A percentile compares a stretch with the other conserved stretches of the same genome.
Conservation (phyloP, 2,888 invertebrate species). For the Hydraecia micacea region DNA sequence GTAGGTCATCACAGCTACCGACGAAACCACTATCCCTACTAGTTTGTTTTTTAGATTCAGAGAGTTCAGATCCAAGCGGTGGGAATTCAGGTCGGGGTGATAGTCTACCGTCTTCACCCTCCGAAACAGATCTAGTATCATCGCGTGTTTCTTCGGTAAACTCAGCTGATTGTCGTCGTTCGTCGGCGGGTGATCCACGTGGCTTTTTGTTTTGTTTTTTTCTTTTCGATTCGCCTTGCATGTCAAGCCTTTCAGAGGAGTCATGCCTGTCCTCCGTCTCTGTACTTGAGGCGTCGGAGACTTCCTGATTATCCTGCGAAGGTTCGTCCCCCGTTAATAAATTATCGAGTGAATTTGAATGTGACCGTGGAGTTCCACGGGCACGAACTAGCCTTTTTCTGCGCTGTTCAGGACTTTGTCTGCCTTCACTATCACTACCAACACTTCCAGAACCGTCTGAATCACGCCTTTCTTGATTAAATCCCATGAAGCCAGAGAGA, state of each 20-base stretch:
- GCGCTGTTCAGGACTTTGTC: conserved; percentile 96
- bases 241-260: conserved; percentile 93
- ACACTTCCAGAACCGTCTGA: conserved; percentile 96
- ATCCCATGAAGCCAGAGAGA: conserved; percentile 95
- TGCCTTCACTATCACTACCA: conserved; percentile 97
- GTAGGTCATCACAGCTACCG: conserved; percentile 96
- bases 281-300: conserved; percentile 94
- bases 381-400: conserved; percentile 95
- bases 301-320: conserved; percentile 89
- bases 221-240: conserved; percentile 95
- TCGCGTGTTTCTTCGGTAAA: conserved; percentile 91
- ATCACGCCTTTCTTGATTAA: conserved; percentile 93
- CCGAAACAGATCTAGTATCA: conserved; percentile 90
- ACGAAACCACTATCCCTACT: conserved; percentile 97
- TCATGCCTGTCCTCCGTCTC: conserved; percentile 92
- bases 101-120: conserved; percentile 92
- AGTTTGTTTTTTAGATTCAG: conserved; percentile 94
- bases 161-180: conserved; percentile 92
- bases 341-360: conserved; percentile 95
- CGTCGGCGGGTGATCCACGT: conserved; percentile 91
- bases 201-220: conserved; percentile 95
- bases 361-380: conserved; percentile 95
- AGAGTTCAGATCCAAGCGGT: conserved; percentile 89
- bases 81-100: conserved; percentile 93
- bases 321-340: conserved; percentile 92